Percentiles rank a stretch among this genome's conserved stretches.
phyloP scores from a whole-genome alignment of 2,113 vertebrate species.

The Esox niger region DNA sequence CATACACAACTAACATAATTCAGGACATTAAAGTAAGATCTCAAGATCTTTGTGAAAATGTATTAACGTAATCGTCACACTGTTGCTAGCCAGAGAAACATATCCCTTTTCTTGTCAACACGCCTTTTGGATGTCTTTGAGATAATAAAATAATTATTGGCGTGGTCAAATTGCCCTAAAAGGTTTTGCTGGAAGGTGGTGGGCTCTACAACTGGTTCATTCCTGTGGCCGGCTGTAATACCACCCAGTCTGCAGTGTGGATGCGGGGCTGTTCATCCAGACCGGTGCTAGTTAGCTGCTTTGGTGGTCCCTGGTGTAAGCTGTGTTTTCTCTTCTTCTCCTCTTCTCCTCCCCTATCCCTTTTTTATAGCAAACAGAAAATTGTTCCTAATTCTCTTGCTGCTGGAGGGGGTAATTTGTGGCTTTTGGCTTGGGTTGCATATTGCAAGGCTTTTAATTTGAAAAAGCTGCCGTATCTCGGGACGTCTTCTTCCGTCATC shows the following conservation, averaged over 20 bases:
- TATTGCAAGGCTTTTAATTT: conserved; percentile 48
- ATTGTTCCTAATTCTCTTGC: conserved; percentile 64
- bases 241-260: conserved; percentile 48
- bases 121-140: no score
- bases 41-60: no score
- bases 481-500: not conserved
- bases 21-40: no score
- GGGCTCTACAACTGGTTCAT: no score
- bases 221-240: no score
- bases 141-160: no score
- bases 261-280: conserved; percentile 36
- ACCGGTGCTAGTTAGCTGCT: conserved; percentile 25
- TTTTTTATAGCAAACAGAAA: conserved; percentile 62
- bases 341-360: conserved; percentile 8
- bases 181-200: no score
- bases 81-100: no score
- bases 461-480: conserved; percentile 45
- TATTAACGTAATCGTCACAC: no score
- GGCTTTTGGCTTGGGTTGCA: conserved; percentile 52
- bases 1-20: no score
- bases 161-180: no score
- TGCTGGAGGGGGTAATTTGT: conserved; percentile 60
- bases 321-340: conserved; percentile 30
- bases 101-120: no score
- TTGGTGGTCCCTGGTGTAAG: conserved; percentile 56